These are phyloP conservation scores for Ditylenchus weischeri DNA, from an alignment of 2,888 invertebrate species.

Conservation along the genomic window DNA sequence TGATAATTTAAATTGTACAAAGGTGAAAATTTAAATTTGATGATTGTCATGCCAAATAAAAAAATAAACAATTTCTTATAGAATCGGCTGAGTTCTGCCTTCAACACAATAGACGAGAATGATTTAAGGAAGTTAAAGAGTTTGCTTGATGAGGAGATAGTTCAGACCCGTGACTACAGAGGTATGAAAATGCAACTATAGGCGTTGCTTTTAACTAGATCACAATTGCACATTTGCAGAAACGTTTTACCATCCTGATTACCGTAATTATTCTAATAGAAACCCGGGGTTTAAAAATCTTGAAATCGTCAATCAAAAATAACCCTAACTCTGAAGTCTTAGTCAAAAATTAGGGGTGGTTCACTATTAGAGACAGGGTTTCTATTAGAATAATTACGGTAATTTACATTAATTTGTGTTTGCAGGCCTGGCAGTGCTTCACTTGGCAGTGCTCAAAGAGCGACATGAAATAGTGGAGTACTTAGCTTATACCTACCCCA, in stretches of 20 bases:
- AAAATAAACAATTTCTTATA: constrained; percentile 16
- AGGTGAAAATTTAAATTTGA: no score
- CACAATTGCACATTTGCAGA: not conserved
- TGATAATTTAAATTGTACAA: no score
- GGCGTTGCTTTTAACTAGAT: not conserved
- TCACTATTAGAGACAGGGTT: no score
- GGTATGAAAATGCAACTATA: constrained; percentile 30
- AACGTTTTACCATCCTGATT: not conserved
- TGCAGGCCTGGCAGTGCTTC: constrained; percentile 43
- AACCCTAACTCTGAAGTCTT: no score
- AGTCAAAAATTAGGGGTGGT: no score
- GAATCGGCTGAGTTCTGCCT: constrained; percentile 41
- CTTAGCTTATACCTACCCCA: constrained; percentile 43
- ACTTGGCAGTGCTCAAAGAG: constrained; percentile 51
- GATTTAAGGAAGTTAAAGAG: constrained; percentile 43
- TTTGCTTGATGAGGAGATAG: constrained; percentile 48
- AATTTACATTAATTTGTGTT: not conserved
- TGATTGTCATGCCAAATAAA: no score
- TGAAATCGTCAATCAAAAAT: no score
- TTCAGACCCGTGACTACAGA: constrained; percentile 46
- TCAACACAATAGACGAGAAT: constrained; percentile 49
- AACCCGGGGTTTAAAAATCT: no score
- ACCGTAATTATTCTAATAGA: no score
- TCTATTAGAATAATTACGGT: no score
- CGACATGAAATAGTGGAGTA: constrained; percentile 54